Evolutionary conservation across 2,888 invertebrate species (phyloP), one percentile per base, ranked within the genome.

Genomic region (Patella caerulea): DNA sequence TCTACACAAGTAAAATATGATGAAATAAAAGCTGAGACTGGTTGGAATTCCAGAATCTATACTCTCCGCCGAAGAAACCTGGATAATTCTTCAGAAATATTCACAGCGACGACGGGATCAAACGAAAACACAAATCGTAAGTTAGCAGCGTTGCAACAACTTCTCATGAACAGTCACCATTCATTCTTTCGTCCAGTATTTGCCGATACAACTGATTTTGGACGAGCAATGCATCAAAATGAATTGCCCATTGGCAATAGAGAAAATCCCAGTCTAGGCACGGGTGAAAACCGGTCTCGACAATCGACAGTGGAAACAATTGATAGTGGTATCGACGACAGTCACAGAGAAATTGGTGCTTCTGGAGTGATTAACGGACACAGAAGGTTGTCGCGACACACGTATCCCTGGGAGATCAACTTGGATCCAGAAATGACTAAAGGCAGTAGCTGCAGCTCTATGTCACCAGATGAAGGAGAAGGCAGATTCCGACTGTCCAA

Each of bases 291-390:
- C 45, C 45, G 45, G 7, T 45, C 45, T 45, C 45, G 82, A 2
- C 80, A 82, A 77, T 80, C 82, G 17, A 79, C 82, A 3, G 78
- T 80, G 45, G 82, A 82, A 73, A 82, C 82, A 15, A 71, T 76
- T 29, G 82, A 82, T 76, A 82, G 82, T 52, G 82, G 80, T 3
- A 80, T 82, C 15, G 76, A 78, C 29, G 80, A 82, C 24, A 56
- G 56, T 4, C 9, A 19, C 4, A 17, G 45, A 45, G 45, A 45
- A 9, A 45, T 45, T 45, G 9, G 45, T 45, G 45, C 45, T 45
- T 0, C 1, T 45, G 45, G 7, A 9, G 45, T 45, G 9, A 45
- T 75, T 45, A 71, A 55, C 72, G 75, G 74, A 14, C 77, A 77
- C 34, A 55, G 77, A 45, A 45, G 77, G 2, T 19, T 77, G 2